Evolutionary conservation across 2,113 vertebrate species (phyloP).

Genomic region (Athene cunicularia): DNA sequence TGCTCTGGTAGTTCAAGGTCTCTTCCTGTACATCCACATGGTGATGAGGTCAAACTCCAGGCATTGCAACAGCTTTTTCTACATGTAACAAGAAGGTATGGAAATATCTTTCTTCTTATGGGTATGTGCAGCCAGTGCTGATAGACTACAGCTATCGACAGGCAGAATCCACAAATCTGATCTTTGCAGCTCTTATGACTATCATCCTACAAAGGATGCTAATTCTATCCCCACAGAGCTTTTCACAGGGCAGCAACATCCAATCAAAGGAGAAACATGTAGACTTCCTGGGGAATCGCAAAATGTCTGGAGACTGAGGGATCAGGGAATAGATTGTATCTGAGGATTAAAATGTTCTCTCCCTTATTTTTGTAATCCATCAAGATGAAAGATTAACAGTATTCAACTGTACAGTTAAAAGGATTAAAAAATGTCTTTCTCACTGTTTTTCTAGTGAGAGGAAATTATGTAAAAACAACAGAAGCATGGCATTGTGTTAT

Average conservation of each 20-base stretch:
- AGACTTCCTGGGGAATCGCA: not conserved
- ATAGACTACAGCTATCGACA: not conserved
- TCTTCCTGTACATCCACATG: not conserved
- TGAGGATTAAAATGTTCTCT: not conserved
- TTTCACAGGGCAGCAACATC: not conserved
- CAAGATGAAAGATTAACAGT: not conserved
- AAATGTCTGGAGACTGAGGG: not conserved
- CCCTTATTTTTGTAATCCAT: not conserved
- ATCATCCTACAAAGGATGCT: not conserved
- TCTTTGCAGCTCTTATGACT: not conserved
- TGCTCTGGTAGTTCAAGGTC: not conserved
- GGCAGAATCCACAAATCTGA: not conserved
- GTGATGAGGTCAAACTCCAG: not conserved
- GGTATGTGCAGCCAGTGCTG: rapidly evolving
- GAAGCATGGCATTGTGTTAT: rapidly evolving
- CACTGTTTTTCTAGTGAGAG: not conserved
- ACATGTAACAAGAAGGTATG: not conserved
- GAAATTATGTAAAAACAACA: not conserved
- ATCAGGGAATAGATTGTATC: not conserved
- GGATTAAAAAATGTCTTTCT: not conserved
- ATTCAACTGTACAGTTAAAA: not conserved
- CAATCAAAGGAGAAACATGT: not conserved
- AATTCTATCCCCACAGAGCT: not conserved
- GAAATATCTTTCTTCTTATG: not conserved
- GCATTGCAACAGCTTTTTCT: not conserved